Evolutionary conservation across 1,140 invertebrate species (phyloP).

Genomic region (Drosophila ercepeae): DNA sequence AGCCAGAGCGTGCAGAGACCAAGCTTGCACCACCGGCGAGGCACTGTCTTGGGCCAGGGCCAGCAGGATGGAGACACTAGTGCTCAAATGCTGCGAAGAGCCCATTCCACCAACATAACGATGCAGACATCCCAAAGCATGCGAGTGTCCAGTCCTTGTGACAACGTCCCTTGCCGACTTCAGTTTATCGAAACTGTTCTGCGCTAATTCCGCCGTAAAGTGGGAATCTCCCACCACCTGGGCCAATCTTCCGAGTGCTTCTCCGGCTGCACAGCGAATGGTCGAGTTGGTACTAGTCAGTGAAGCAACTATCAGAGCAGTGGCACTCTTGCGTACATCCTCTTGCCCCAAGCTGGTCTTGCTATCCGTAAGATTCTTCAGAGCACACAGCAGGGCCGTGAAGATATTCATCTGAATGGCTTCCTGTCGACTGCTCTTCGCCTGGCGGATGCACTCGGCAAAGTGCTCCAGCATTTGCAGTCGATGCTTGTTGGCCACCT

Average conservation of each 20-base stretch:
- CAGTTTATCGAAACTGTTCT: constrained; percentile 95
- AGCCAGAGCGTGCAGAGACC: constrained; percentile 97
- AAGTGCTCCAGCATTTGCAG: constrained; percentile 99
- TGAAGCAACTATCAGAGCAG: constrained; percentile 91
- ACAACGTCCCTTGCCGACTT: constrained; percentile 95
- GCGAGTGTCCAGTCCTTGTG: constrained; percentile 94
- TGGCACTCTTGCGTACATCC: constrained; percentile 94
- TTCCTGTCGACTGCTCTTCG: constrained; percentile 95
- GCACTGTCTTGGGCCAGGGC: constrained; percentile 96
- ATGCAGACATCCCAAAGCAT: constrained; percentile 96
- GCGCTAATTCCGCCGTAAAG: constrained; percentile 95
- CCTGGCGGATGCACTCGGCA: constrained; percentile 95
- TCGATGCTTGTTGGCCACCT: constrained; percentile 97
- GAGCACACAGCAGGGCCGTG: constrained; percentile 94
- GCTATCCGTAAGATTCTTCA: constrained; percentile 94
- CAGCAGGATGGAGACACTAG: constrained; percentile 96
- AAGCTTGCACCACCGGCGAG: constrained; percentile 88
- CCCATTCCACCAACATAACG: constrained; percentile 95
- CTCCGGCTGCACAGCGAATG: constrained; percentile 93
- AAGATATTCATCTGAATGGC: constrained; percentile 99
- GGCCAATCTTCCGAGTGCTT: constrained; percentile 94
- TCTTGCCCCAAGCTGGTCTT: constrained; percentile 95
- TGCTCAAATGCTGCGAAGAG: constrained; percentile 95
- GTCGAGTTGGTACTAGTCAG: constrained; percentile 93
- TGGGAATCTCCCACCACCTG: constrained; percentile 93